These are phyloP conservation scores for Echiichthys vipera DNA, from an alignment of 2,797 vertebrate genomes.

Conservation along the genomic window DNA sequence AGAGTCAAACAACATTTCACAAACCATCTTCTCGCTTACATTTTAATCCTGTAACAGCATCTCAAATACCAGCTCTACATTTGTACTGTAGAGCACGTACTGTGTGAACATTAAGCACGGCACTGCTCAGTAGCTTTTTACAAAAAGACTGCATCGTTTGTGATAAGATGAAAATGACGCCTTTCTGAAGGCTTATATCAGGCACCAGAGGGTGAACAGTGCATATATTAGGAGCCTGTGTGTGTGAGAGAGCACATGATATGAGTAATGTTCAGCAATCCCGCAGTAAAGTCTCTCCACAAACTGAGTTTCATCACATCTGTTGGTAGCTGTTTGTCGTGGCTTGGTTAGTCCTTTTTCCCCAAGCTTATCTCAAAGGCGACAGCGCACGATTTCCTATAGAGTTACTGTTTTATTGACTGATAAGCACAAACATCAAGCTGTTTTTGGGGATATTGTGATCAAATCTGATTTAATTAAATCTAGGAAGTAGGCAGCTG, in stretches of 20 bases:
- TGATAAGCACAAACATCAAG: conserved; percentile 2
- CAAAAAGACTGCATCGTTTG: background rate
- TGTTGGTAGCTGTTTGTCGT: background rate
- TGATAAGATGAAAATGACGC: background rate
- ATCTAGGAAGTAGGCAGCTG: background rate
- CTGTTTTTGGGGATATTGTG: background rate
- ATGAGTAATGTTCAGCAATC: background rate
- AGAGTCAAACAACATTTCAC: background rate
- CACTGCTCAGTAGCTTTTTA: background rate
- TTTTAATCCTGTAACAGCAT: background rate
- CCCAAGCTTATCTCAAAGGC: conserved; percentile 6
- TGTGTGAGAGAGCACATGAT: background rate
- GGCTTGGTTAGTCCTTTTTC: conserved; percentile 1
- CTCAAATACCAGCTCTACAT: background rate
- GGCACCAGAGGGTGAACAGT: background rate
- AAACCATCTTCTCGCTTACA: background rate
- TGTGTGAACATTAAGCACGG: background rate
- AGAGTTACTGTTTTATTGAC: conserved; percentile 1
- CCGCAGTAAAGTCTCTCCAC: background rate
- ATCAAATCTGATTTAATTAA: background rate
- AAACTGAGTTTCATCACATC: background rate
- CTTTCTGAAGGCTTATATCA: background rate
- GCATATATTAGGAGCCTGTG: background rate
- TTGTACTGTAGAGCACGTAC: too few relatives aligned
- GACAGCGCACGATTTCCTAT: background rate